Percentiles rank a stretch among this genome's conserved stretches.
phyloP scores from a whole-genome alignment of 2,888 invertebrate species.

The Proisotoma minuta region DNA sequence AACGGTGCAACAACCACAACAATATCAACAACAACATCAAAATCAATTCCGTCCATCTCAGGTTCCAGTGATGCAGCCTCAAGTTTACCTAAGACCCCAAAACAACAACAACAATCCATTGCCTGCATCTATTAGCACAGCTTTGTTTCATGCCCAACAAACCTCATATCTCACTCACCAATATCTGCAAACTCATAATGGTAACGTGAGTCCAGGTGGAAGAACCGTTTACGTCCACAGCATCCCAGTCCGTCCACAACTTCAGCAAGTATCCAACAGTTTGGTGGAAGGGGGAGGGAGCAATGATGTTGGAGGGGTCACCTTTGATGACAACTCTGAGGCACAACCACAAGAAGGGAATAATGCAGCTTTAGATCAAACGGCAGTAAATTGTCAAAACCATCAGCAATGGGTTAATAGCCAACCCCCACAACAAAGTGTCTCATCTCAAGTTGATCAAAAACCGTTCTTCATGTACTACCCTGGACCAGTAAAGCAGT shows the following conservation, averaged over 20 bases:
- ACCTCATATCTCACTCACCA: constrained; percentile 47
- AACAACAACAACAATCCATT: constrained; percentile 35
- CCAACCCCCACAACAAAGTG: not conserved
- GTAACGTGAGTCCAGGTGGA: constrained; percentile 7
- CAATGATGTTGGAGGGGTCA: not conserved
- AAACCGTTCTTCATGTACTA: constrained; percentile 35
- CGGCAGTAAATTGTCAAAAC: constrained; percentile 13
- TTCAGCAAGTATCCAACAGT: not conserved
- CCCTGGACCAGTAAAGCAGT: constrained; percentile 27
- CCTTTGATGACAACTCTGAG: not conserved
- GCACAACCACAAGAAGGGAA: not conserved
- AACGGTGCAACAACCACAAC: not conserved
- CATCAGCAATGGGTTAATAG: constrained; percentile 21
- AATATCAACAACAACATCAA: constrained; percentile 7
- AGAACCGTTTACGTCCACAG: constrained; percentile 38
- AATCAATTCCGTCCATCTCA: not conserved
- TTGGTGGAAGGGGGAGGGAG: not conserved
- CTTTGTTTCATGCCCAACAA: constrained; percentile 45
- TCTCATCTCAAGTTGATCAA: constrained; percentile 12
- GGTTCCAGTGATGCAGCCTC: not conserved
- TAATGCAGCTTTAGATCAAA: not conserved
- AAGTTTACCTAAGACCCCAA: constrained; percentile 23
- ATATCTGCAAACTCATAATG: constrained; percentile 28
- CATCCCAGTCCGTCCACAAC: constrained; percentile 26
- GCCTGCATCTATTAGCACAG: constrained; percentile 45